Conservation (phyloP, 2,888 invertebrate species). For the Drosophila mimetica region DNA sequence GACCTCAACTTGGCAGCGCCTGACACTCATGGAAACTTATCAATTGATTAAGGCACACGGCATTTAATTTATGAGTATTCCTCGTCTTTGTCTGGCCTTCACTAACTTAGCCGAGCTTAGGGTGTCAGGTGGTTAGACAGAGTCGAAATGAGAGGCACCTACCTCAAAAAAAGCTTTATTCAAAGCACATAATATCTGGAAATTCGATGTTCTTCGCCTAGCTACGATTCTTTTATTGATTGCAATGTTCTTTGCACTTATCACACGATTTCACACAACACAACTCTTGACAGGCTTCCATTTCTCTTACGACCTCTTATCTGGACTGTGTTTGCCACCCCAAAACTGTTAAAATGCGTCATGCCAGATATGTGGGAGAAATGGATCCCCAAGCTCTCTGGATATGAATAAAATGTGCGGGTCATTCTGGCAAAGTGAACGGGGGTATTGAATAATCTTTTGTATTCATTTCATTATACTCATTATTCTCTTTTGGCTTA, state of each 20-base stretch:
- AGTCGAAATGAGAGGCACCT: constrained; percentile 20
- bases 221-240: constrained; percentile 29
- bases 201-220: background rate
- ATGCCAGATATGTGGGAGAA: constrained; percentile 4
- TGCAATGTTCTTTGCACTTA: constrained; percentile 44
- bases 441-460: background rate
- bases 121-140: constrained; percentile 25
- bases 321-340: constrained; percentile 17
- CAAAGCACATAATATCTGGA: constrained; percentile 33
- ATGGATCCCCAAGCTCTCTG: background rate
- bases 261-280: constrained; percentile 20
- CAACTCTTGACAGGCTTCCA: constrained; percentile 7
- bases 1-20: constrained; percentile 10
- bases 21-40: constrained; percentile 30
- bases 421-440: constrained; percentile 8
- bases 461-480: background rate
- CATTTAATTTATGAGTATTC: constrained; percentile 38
- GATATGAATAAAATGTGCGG: background rate
- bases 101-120: constrained; percentile 12
- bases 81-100: constrained; percentile 11
- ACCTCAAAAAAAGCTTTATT: constrained; percentile 35
- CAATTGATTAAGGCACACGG: constrained; percentile 41
- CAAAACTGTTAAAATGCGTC: constrained; percentile 20
- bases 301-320: constrained; percentile 19
- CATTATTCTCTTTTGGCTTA: too few species aligned